Base-by-base conservation (phyloP, 1,140 invertebrate species). In the Thaumatotibia leucotreta region DNA sequence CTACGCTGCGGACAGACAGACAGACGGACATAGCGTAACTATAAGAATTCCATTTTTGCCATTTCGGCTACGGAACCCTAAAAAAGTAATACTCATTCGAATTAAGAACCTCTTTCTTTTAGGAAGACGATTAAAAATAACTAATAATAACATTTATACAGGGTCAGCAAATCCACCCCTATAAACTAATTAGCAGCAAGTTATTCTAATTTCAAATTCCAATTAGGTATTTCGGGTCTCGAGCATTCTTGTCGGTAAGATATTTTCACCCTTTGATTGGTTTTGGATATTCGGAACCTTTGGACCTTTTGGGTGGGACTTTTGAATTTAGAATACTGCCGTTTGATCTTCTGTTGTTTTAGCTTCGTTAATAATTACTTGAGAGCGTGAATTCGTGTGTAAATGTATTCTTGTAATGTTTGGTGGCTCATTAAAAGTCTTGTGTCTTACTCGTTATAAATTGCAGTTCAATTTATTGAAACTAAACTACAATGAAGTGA, bases 151-250 rank as follows among this genome's bases (percentile, higher is more conserved):
- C 4, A 45, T 45, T 14, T 20, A 17, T 6, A 14, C 10, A 45
- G 39, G 14, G 39, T 45, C 39, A 45, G 39, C 39, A 1, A 17
- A 17, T 17, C 20, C 11, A n/a, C 17, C 65, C 71, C 70, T 68
- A 76, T 63, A 84, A 84, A 82, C 83, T 86, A 86, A 88, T 88
- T 86, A 85, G 81, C 29, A 68, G 17, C 63, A 66, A 73, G 79
- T 84, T 66, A 75, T 74, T 81, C 77, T 86, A 88, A 89, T 89
- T 88, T 84, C 74, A 85, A 86, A 87, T 89, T 88, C 87, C 87
- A 89, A 89, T 89, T 88, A 89, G 84, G 88, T 88, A 87, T 88
- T 87, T 83, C 74, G 79, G 73, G 72, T 83, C 84, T 76, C 68
- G 69, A 69, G 69, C 76, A 89, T 86, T 84, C 83, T 77, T 69